Evolutionary conservation across 2,888 invertebrate genomes (phyloP), one percentile per base, ranked within the genome.

Genomic region (Liodrosophila aerea): DNA sequence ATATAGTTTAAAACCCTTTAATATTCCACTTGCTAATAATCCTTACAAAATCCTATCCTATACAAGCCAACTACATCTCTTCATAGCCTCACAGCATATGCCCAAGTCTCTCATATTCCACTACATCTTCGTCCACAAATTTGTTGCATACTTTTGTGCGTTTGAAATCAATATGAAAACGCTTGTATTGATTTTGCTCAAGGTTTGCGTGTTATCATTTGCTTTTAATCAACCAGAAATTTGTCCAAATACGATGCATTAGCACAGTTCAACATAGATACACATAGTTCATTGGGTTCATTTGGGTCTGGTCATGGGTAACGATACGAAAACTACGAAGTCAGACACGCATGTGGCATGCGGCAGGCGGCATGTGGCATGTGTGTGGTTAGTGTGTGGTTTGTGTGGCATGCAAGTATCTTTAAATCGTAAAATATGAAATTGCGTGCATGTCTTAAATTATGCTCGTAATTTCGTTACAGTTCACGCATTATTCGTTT

Each of bases 381-480:
- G 15, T 16, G 15, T 37, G 18, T 50, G 13, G 49, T 37, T 49
- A 46, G 50, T 54, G 33, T 40, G 56, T 27, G 29, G 8, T 22
- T 46, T n/a, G 46, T 39, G 18, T 36, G 60, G 7, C 7, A 39
- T 22, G 39, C 39, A 65, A 29, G 52, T 61, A 62, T 78, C 82
- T 72, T 72, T 45, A 60, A 61, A 72, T 84, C 80, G 76, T 76
- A 83, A 81, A 81, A 80, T 73, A 83, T 80, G 84, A 62, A 78
- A 73, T 84, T 76, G 83, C 83, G 83, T 83, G 83, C 72, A 74
- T 74, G 74, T 78, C 76, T 72, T 53, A 68, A 78, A 82, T 83
- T 78, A 86, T 84, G 59, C 63, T 61, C 51, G 49, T 65, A 67
- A 84, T 70, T 86, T 83, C 64, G 81, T 69, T 68, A 72, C 81